Percentiles rank a stretch among this genome's conserved stretches.
These are phyloP conservation scores for Gonocerus acuteangulatus DNA, from an alignment of 2,888 invertebrate genomes.

Conservation along the genomic window DNA sequence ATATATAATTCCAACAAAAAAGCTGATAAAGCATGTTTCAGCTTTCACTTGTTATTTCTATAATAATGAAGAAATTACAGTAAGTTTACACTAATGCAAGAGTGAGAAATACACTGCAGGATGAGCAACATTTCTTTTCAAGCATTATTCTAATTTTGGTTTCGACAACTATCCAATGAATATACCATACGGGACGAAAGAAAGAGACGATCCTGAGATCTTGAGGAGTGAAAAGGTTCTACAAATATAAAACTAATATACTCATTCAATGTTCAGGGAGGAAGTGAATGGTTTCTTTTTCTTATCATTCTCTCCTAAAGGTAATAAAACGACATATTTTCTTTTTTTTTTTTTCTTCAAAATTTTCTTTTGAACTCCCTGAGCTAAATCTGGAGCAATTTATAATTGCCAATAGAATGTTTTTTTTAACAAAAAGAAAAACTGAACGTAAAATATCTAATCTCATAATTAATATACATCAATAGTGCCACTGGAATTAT, in stretches of 20 bases:
- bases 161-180: no score
- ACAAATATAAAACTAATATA: neutral
- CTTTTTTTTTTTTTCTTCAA: neutral
- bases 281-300: neutral
- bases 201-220: neutral
- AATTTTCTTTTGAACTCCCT: conserved; percentile 22
- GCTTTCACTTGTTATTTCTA: neutral
- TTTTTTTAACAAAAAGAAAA: conserved; percentile 7
- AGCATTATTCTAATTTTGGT: no score
- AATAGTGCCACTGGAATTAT: neutral
- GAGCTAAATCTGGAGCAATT: conserved; percentile 27
- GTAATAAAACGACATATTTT: neutral
- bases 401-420: conserved; percentile 8
- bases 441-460: conserved; percentile 1
- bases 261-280: neutral
- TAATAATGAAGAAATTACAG: no score
- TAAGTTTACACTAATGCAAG: no score
- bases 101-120: no score
- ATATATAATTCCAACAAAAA: no score
- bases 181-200: no score
- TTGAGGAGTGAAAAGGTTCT: neutral
- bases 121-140: no score
- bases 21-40: neutral
- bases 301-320: no score
- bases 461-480: conserved; percentile 1